phyloP scores from a whole-genome alignment of 2,113 vertebrate genomes.

The Petaurus breviceps region DNA sequence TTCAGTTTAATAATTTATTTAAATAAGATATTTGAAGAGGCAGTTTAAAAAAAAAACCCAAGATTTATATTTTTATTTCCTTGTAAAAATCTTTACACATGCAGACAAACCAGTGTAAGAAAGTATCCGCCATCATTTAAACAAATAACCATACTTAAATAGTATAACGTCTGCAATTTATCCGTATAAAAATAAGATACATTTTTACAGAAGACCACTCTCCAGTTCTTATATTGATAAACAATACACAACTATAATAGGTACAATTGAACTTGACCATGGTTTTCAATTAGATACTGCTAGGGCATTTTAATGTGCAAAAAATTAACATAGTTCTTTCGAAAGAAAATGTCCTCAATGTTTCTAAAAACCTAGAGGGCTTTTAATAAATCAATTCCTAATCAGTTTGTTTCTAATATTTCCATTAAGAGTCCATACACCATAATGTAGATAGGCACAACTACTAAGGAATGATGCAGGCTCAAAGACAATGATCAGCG shows the following conservation, averaged over 20 bases:
- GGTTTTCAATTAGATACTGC: constrained; percentile 82
- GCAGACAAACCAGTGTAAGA: constrained; percentile 99
- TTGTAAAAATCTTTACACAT: constrained; percentile 97
- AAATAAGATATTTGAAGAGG: constrained; percentile 68
- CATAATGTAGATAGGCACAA: constrained; percentile 74
- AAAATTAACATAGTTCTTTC: constrained; percentile 78
- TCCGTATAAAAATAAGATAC: constrained; percentile 92
- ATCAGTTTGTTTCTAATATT: constrained; percentile 70
- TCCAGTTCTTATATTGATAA: constrained; percentile 87
- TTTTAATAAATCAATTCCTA: constrained; percentile 83
- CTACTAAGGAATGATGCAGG: background rate
- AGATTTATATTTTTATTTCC: constrained; percentile 87
- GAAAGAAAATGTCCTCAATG: constrained; percentile 70
- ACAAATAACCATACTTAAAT: constrained; percentile 91
- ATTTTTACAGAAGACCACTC: constrained; percentile 86
- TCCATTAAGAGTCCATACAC: constrained; percentile 81
- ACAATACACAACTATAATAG: constrained; percentile 88
- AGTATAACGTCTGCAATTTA: constrained; percentile 91
- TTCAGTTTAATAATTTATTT: constrained; percentile 73
- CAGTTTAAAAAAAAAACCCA: constrained; percentile 79
- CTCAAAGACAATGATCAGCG: constrained; percentile 84
- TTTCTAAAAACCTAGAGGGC: constrained; percentile 77
- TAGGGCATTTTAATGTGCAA: constrained; percentile 92
- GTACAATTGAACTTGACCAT: constrained; percentile 83
- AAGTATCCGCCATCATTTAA: constrained; percentile 91